Base-by-base conservation (phyloP, 2,888 invertebrate genomes). In the Plutella xylostella region DNA sequence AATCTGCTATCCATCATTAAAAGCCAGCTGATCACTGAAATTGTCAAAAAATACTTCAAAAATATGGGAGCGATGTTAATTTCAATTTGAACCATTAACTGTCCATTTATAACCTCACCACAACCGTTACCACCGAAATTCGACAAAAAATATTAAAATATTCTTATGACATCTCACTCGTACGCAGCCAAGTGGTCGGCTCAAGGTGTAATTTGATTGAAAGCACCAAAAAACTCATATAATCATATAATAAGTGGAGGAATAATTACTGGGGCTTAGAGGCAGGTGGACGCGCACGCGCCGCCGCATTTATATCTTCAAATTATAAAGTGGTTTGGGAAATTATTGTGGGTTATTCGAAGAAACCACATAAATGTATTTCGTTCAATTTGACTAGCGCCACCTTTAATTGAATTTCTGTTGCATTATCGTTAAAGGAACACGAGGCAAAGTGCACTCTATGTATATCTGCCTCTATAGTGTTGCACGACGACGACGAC, bases 121-220 rank as follows among this genome's bases (percentile, higher is more conserved):
- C 67, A 60, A 55, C 65, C 55, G 67, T 57, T 57, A 55, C 55
- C 52, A 51, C 48, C 49, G 50, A 55, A 64, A 34, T 19, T 45
- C 68, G 65, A 71, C 60, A 59, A 54, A 51, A 51, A 43, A 55
- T 52, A 55, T 63, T 67, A 74, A 77, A 77, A 76, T n/a, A 72
- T 63, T 53, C 76, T 77, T 79, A 80, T 77, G 82, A 83, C 82
- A 82, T 82, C 82, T 83, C 72, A 82, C 75, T 83, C 72, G 52
- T 67, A 68, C 72, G 64, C 76, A 78, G 72, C 75, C 71, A 76
- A 78, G 72, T 76, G 72, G 68, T 66, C 67, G 55, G 60, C 61
- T 70, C 72, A 82, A 82, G 80, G 83, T 83, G 83, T 82, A 83
- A 83, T 83, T 83, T 80, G 82, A 82, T 82, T 82, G 83, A 83